These are phyloP conservation scores for Sclerodermus sp. DNA, from an alignment of 2,888 invertebrate species.

Conservation along the genomic window DNA sequence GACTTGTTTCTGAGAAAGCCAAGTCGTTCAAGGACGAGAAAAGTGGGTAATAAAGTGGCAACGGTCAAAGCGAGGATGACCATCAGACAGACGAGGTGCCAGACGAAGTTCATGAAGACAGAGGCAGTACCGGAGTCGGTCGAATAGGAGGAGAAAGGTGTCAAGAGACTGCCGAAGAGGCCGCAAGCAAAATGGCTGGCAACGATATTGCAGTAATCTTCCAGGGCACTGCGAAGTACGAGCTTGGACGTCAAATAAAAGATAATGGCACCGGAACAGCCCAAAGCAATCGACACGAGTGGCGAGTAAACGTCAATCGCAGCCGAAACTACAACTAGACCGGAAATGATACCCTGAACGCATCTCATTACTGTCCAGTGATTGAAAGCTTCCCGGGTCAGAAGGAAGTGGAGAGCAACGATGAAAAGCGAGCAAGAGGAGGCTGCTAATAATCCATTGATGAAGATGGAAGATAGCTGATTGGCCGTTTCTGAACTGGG, in stretches of 20 bases:
- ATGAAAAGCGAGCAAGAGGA: constrained; percentile 33
- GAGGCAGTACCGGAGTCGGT: not conserved
- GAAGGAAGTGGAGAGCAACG: constrained; percentile 34
- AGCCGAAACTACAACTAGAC: constrained; percentile 45
- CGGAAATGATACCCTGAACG: constrained; percentile 49
- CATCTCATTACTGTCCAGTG: constrained; percentile 52
- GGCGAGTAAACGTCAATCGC: constrained; percentile 47
- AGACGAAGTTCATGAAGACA: constrained; percentile 26
- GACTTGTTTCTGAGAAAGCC: constrained; percentile 39
- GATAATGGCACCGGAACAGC: constrained; percentile 33
- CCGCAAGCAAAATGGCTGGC: constrained; percentile 46
- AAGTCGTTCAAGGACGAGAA: constrained; percentile 24
- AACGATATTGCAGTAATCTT: constrained; percentile 52
- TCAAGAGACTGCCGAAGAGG: constrained; percentile 41
- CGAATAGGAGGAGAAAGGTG: constrained; percentile 31
- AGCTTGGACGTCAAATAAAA: constrained; percentile 35
- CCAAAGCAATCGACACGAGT: constrained; percentile 29
- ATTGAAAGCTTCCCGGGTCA: constrained; percentile 36
- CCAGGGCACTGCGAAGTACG: constrained; percentile 45
- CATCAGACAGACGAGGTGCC: constrained; percentile 39
- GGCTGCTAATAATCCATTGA: constrained; percentile 38
- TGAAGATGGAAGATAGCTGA: constrained; percentile 14
- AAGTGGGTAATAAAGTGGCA: constrained; percentile 21
- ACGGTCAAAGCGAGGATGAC: constrained; percentile 19
- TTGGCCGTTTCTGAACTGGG: not conserved